These are phyloP conservation scores for Reinhardtius hippoglossoides DNA, from an alignment of 2,113 vertebrate genomes.

Conservation along the genomic window DNA sequence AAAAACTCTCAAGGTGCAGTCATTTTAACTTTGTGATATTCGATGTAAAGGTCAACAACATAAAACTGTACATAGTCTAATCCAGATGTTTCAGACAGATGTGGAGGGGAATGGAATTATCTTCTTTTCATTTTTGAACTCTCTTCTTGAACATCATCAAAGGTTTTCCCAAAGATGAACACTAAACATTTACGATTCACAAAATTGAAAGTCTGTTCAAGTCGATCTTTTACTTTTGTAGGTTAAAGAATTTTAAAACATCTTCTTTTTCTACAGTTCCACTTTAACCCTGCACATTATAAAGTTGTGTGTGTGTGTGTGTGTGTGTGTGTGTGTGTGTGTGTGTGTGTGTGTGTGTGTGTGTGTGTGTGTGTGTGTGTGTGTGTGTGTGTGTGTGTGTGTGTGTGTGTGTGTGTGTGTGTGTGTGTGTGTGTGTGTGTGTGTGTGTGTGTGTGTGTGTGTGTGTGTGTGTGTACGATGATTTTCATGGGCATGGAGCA, in stretches of 20 bases:
- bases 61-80: conserved; percentile 2
- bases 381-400: background rate
- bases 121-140: conserved; percentile 2
- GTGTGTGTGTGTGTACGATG: background rate
- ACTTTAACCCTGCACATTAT: conserved; percentile 30
- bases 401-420: background rate
- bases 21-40: conserved; percentile 1
- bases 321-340: background rate
- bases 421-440: background rate
- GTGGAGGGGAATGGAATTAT: background rate
- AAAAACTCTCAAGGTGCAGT: background rate
- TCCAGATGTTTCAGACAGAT: background rate
- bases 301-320: background rate
- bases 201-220: background rate
- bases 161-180: conserved; percentile 11
- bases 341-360: background rate
- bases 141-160: background rate
- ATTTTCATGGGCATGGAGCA: conserved; percentile 42
- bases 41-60: background rate
- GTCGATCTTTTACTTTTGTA: conserved; percentile 25
- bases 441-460: background rate
- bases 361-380: background rate
- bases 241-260: conserved; percentile 20
- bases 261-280: conserved; percentile 26
- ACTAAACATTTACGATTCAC: background rate